Evolutionary conservation across 2,888 invertebrate genomes (phyloP).

Genomic region (Melolontha melolontha): DNA sequence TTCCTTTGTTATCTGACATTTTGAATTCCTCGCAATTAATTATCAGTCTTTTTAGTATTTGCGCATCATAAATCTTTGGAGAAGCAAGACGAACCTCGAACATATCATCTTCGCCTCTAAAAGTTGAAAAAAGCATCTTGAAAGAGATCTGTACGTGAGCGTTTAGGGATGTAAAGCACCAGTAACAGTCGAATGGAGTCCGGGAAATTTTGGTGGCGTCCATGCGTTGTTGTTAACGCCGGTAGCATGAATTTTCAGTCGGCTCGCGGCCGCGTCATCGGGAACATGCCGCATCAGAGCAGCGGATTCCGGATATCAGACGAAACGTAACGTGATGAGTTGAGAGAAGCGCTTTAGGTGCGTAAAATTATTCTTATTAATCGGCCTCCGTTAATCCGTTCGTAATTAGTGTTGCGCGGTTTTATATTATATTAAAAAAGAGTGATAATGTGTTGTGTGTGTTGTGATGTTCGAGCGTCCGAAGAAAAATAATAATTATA

Average conservation of each 20-base stretch:
- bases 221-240: constrained; percentile 24
- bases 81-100: too few species aligned
- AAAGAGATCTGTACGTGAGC: not conserved
- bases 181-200: not conserved
- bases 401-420: constrained; percentile 18
- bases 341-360: constrained; percentile 15
- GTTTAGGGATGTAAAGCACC: not conserved
- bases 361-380: constrained; percentile 8
- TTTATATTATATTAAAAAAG: constrained; percentile 5
- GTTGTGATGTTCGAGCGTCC: constrained; percentile 31
- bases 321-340: constrained; percentile 45
- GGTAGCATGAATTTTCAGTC: constrained; percentile 45
- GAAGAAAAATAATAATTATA: constrained; percentile 19
- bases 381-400: constrained; percentile 13
- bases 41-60: too few species aligned
- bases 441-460: constrained; percentile 34
- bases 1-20: too few species aligned
- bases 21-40: too few species aligned
- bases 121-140: not conserved
- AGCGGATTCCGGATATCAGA: constrained; percentile 46
- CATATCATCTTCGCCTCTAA: too few species aligned
- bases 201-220: constrained; percentile 34
- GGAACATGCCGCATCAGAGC: constrained; percentile 49
- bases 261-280: constrained; percentile 50
- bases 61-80: too few species aligned